A percentile compares a stretch with the other conserved stretches of the same genome.
These are phyloP conservation scores for Tenthredo amoena DNA, from an alignment of 2,888 invertebrate species.

Conservation along the genomic window DNA sequence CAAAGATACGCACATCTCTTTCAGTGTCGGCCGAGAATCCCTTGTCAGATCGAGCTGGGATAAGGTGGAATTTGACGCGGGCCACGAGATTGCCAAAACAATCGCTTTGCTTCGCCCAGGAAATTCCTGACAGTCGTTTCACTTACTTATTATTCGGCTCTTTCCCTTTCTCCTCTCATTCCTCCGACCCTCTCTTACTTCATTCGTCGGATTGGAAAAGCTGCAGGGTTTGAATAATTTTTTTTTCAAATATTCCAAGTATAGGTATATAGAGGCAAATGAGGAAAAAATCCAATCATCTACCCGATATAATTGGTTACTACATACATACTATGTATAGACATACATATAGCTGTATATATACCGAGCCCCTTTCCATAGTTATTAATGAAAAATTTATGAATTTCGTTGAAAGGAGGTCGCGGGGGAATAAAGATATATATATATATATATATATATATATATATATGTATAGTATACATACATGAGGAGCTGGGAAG, in stretches of 20 bases:
- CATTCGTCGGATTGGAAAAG: background rate
- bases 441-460: background rate
- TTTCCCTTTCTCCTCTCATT: background rate
- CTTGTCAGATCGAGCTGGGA: constrained; percentile 18
- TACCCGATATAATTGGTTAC: background rate
- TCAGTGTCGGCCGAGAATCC: constrained; percentile 21
- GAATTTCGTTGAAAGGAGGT: background rate
- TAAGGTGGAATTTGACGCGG: constrained; percentile 34
- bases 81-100: constrained; percentile 35
- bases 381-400: background rate
- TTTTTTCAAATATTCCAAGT: background rate
- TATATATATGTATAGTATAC: background rate
- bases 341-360: no score
- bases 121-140: constrained; percentile 12
- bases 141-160: background rate
- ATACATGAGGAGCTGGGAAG: background rate
- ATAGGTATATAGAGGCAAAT: background rate
- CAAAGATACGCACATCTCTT: background rate
- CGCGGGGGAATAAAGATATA: background rate
- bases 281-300: background rate
- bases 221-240: background rate
- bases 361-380: background rate
- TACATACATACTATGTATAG: no score
- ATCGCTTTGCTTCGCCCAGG: constrained; percentile 13
- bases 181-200: background rate